Base-by-base conservation (phyloP, 2,888 invertebrate species). In the Lasioglossum pauxillum region DNA sequence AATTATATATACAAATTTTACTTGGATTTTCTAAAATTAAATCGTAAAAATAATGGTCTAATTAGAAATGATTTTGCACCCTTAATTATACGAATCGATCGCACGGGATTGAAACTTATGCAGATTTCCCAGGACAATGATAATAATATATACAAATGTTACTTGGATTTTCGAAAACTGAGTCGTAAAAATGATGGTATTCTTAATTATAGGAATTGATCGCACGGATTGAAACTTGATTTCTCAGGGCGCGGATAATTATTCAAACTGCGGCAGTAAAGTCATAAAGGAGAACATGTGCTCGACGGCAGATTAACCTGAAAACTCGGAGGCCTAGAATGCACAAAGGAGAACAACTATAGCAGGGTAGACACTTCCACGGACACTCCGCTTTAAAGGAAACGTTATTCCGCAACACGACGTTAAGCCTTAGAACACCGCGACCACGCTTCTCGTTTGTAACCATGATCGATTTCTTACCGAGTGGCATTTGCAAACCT, bases 401-500 rank as follows among this genome's bases (percentile, higher is more conserved):
- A 71, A 71, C 12, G 14, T 71, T 71, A 41, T 71, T 71, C 71
- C 38, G 71, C 41, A 71, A 41, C 41, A 41, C 71, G 67, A 69
- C 57, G 46, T 38, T 19, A 10, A 12, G 69, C 23, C 35, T 53
- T 23, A 1, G 57, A 57, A n/a, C 41, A 41, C 71, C 38, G 23
- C 41, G 38, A 16, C 41, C 41, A 46, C 35, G 44, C 46, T 73
- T 74, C 46, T 44, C 74, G 7, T 12, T 41, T 27, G 44, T 71
- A 46, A 31, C 12, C 78, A 72, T 64, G 67, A 74, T 74, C 73
- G 60, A 67, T 69, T 64, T 69, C 67, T 23, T 44, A 27, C 38
- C 31, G 14, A 41, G 35, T 73, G 85, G 81, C 81, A 85, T 85
- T 86, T 78, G 57, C 72, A 69, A 73, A 67, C 75, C 71, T 78